A percentile compares a stretch with the other conserved stretches of the same genome.
Conservation (phyloP, 2,797 vertebrate species). For the Lacerta viridis region DNA sequence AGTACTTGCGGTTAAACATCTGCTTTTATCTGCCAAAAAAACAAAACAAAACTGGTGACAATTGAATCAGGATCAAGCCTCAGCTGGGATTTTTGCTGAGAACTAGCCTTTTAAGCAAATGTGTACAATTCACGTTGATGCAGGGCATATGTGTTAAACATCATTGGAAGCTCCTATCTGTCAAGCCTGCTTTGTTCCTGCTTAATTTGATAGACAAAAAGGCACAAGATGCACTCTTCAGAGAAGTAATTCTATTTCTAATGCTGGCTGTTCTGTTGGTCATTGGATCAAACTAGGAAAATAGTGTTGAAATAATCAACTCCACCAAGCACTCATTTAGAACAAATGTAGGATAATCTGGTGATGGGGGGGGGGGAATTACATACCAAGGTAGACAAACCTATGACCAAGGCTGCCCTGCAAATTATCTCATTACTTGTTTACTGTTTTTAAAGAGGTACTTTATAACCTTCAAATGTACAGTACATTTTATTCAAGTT, state of each 20-base stretch:
- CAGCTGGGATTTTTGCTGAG: constrained; percentile 5
- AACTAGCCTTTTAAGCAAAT: constrained; percentile 3
- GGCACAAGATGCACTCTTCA: background rate
- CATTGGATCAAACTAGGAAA: background rate
- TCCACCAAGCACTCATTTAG: background rate
- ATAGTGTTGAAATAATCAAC: background rate
- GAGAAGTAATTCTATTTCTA: background rate
- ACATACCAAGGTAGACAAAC: background rate
- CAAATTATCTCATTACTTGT: background rate
- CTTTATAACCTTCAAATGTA: background rate
- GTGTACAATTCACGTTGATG: background rate
- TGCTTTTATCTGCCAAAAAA: background rate
- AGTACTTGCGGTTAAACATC: background rate
- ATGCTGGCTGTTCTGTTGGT: background rate
- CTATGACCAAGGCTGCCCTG: background rate
- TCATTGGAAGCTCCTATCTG: background rate
- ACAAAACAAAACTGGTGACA: background rate
- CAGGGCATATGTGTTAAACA: background rate
- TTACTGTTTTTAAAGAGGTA: background rate
- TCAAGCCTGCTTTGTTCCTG: background rate
- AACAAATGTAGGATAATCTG: background rate
- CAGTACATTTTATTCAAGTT: background rate
- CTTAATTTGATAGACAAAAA: background rate
- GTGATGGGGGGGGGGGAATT: background rate
- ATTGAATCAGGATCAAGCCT: background rate